Conservation (phyloP, 2,888 invertebrate genomes). For the Lepidochrysops patricia region DNA sequence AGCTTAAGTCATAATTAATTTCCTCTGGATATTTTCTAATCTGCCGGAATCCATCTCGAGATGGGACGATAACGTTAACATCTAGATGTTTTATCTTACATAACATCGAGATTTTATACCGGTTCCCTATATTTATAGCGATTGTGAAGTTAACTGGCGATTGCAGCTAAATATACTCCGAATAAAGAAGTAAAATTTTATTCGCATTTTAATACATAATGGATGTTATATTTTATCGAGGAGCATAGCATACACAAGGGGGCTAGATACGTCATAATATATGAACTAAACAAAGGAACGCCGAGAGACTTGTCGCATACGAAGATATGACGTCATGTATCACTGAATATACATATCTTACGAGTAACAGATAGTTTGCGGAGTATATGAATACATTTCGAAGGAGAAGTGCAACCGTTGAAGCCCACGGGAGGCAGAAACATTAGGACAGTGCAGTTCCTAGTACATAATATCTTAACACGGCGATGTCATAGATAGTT, state of each 20-base stretch:
- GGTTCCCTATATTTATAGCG: not conserved
- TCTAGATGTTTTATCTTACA: conserved; percentile 7
- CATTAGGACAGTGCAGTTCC: not conserved
- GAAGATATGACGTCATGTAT: not conserved
- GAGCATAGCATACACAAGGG: not conserved
- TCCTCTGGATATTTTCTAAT: conserved; percentile 6
- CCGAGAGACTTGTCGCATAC: not conserved
- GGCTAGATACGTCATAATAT: not conserved
- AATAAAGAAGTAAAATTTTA: not conserved
- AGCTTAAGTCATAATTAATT: conserved; percentile 7
- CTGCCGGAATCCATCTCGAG: conserved; percentile 1
- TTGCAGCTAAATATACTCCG: not conserved
- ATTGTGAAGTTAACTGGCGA: not conserved
- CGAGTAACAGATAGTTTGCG: not conserved
- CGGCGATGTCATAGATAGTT: not conserved
- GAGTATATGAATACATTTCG: not conserved
- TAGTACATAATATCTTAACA: not conserved
- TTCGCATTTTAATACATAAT: not conserved
- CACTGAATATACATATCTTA: conserved; percentile 4
- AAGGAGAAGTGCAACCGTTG: not conserved
- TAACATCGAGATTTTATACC: conserved; percentile 1
- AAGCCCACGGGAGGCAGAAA: not conserved
- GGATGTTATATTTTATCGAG: not conserved
- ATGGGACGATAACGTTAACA: not conserved
- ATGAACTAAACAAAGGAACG: not conserved